Base-by-base conservation (phyloP, 1,140 invertebrate genomes). In the Cyphomyrmex costatus region DNA sequence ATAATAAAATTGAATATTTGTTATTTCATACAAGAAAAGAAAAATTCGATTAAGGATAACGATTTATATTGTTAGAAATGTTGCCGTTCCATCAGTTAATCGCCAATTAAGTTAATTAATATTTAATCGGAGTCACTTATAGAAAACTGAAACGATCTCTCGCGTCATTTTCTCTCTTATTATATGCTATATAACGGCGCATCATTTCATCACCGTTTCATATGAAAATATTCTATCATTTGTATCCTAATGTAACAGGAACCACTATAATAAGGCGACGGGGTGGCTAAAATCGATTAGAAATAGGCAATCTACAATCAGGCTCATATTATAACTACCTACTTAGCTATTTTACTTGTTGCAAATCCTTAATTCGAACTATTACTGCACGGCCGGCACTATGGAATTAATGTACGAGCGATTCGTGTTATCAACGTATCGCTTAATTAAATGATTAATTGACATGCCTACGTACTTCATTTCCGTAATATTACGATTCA, bases 331-430 rank as follows among this genome's bases (percentile, higher is more conserved):
- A 60, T 49, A 83, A 74, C 24, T 83, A 83, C 30, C 24, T 83
- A 73, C n/a, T 33, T 24, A 60, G 53, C 53, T 83, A 83, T 30
- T 73, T 74, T 74, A 53, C 79, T 73, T 49, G 68, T 74, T n/a
- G 79, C 79, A 83, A 83, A 74, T 53, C 2, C 79, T 83, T 83
- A 83, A 74, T 33, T 60, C 68, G 24, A 83, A 83, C 79, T 83
- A 83, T 83, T 83, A 83, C 79, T 83, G 79, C 79, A 83, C 79
- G 79, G 79, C 79, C 79, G 79, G 79, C 79, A 83, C 79, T 83
- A 60, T 83, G 36, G 30, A 60, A 83, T 80, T 58, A 74, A 83
- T 49, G 53, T 49, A 73, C 36, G 36, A 71, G 46, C 24, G 16
- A 36, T 56, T 49, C 79, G 68, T 46, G 71, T 68, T 30, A 53